A percentile compares a stretch with the other conserved stretches of the same genome.
Evolutionary conservation across 2,113 vertebrate species (phyloP).

Genomic region (Vimba vimba): DNA sequence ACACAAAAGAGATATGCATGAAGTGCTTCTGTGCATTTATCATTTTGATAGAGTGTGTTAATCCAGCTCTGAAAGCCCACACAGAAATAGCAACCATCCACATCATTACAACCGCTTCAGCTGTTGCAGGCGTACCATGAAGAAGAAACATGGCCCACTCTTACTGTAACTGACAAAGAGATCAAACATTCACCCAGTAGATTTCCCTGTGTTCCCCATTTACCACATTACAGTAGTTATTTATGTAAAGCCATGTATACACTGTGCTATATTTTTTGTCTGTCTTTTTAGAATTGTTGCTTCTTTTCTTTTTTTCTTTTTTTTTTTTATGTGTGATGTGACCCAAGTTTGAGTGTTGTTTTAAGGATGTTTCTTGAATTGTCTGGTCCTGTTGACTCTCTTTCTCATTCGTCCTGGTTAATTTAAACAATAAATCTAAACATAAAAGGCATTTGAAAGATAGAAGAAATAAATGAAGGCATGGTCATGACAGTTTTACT

Average conservation of each 20-base stretch:
- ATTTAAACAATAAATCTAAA: background rate
- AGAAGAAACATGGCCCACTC: background rate
- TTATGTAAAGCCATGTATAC: background rate
- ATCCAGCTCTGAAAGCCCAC: slow-evolving; percentile 39
- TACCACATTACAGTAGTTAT: background rate
- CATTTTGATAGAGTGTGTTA: slow-evolving; percentile 42
- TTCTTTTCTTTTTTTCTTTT: no score
- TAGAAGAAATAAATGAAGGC: background rate
- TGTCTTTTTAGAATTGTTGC: background rate
- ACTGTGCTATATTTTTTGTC: background rate
- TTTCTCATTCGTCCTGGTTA: background rate
- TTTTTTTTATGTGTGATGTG: background rate
- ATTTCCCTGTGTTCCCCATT: background rate
- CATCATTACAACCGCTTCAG: slow-evolving; percentile 28
- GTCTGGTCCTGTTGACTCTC: background rate
- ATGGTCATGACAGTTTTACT: background rate
- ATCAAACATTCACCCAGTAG: background rate
- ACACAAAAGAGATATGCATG: slow-evolving; percentile 9
- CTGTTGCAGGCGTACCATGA: background rate
- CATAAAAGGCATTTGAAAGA: background rate
- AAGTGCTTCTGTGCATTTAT: slow-evolving; percentile 32
- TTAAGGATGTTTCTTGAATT: background rate
- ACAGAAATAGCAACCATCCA: slow-evolving; percentile 24
- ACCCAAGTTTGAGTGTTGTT: background rate
- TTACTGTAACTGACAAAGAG: background rate